phyloP scores from a whole-genome alignment of 1,140 invertebrate species.

The Neuroterus valhalla region DNA sequence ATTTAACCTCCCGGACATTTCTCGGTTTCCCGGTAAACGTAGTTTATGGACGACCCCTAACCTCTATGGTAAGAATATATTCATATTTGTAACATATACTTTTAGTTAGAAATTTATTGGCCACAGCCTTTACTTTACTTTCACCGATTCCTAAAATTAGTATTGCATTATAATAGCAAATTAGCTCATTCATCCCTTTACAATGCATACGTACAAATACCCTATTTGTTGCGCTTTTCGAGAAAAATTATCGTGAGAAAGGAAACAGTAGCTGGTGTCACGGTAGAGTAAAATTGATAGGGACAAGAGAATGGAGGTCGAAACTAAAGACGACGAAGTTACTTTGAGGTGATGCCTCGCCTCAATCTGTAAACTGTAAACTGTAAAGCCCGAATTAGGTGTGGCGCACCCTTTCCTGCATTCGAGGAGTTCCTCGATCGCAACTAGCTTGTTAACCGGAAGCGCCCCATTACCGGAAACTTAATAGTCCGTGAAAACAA shows the following conservation, averaged over 20 bases:
- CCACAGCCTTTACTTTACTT: too few relatives aligned
- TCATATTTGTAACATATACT: too few relatives aligned
- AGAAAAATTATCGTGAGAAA: conserved; percentile 64
- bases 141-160: too few relatives aligned
- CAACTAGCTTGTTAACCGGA: conserved; percentile 67
- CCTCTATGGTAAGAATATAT: too few relatives aligned
- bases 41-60: too few relatives aligned
- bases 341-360: conserved; percentile 62
- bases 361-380: conserved; percentile 73
- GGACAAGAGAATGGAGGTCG: conserved; percentile 59
- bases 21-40: too few relatives aligned
- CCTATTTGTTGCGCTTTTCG: neutral
- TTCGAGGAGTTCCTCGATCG: conserved; percentile 66
- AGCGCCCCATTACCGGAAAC: conserved; percentile 70
- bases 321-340: conserved; percentile 48
- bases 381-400: conserved; percentile 72
- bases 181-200: too few relatives aligned
- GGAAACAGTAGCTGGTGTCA: conserved; percentile 59
- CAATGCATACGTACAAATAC: too few relatives aligned
- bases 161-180: too few relatives aligned
- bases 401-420: conserved; percentile 74
- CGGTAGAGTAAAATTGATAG: conserved; percentile 55
- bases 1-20: too few relatives aligned
- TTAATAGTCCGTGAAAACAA: conserved; percentile 77
- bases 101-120: too few relatives aligned